These are phyloP conservation scores for Cacatua alba DNA, from an alignment of 2,113 vertebrate genomes.

Conservation along the genomic window DNA sequence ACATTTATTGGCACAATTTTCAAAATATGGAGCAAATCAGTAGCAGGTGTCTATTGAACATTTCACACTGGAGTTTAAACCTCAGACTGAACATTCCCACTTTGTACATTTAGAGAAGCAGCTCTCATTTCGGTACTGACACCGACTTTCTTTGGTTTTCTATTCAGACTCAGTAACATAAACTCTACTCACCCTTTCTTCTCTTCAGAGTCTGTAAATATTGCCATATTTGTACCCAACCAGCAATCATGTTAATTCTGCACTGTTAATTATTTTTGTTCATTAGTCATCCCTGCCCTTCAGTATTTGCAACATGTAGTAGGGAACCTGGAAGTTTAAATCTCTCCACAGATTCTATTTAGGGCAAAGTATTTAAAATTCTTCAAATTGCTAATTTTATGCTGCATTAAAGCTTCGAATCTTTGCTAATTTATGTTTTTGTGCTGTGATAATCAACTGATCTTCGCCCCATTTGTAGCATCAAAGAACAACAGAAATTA, in stretches of 20 bases:
- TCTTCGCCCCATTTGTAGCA: neutral
- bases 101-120: neutral
- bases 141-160: neutral
- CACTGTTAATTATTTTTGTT: neutral
- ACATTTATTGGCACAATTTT: neutral
- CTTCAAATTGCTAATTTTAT: neutral
- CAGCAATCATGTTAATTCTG: neutral
- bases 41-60: fast-evolving
- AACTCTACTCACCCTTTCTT: neutral
- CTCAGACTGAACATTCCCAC: neutral
- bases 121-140: neutral
- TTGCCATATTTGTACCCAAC: neutral
- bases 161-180: neutral
- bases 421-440: neutral
- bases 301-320: neutral
- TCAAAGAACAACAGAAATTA: neutral
- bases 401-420: neutral
- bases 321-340: neutral
- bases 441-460: neutral
- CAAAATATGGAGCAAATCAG: neutral
- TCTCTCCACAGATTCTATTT: neutral
- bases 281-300: neutral
- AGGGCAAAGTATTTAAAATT: neutral
- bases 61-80: neutral
- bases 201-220: neutral